Evolutionary conservation across 1,140 invertebrate genomes (phyloP), one percentile per base, ranked within the genome.

Genomic region (Diploscapter pachys): DNA sequence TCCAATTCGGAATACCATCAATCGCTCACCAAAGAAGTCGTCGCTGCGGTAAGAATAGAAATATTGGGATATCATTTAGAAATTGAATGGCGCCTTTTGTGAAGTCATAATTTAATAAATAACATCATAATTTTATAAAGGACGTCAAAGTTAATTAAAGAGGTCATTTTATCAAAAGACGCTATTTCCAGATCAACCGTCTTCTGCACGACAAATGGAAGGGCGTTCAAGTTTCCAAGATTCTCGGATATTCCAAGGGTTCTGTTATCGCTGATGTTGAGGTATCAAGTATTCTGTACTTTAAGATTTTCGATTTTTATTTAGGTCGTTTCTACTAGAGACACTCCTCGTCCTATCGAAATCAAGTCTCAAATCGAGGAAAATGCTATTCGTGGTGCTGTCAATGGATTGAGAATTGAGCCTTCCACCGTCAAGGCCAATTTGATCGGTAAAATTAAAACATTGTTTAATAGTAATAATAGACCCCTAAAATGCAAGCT

Each of bases 201-300:
- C 62, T 71, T 2, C 69, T 76, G n/a, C 31, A 55, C 6, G 66
- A 71, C 9, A 63, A 65, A 66, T 76, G 75, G 72, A 79, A 80
- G 56, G 70, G 65, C 49, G 70, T 80, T 52, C 68, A 68, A 8
- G 67, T 71, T 31, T 71, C 59, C 11, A 79, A 76, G 59, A 67
- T 78, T 49, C 52, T 77, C 0, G 53, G 61, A 3, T 80, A 76
- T 61, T 57, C 54, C 11, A 76, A 79, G 52, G 78, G 78, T 59
- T 78, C 76, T 5, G 78, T 80, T 6, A 65, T 80, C 55, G 78
- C 78, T 3, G 67, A 71, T 8, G 61, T 80, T 48, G 72, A 78
- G 50, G 31, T 31, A 31, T 31, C 31, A 31, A 31, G 31, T 31
- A 31, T 31, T 31, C 31, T 31, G 31, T 31, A 31, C 1, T 31